Evolutionary conservation across 2,797 vertebrate species (phyloP).

Genomic region (Pangasius djambal): DNA sequence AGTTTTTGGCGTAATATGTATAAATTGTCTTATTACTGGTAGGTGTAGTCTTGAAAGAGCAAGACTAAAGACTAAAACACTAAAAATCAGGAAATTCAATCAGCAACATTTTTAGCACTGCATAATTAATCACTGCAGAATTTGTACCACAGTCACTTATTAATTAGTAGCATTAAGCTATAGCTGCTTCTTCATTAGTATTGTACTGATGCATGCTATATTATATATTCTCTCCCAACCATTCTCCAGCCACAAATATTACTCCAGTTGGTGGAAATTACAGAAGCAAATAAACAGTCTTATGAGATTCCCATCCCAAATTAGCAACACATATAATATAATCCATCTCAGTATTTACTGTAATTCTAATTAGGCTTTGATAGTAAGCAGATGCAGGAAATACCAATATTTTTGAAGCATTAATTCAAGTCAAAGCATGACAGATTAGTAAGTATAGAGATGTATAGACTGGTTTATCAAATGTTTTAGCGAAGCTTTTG

Average conservation of each 20-base stretch:
- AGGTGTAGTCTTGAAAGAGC: not conserved
- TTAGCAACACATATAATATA: slow-evolving; percentile 67
- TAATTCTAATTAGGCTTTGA: slow-evolving; percentile 67
- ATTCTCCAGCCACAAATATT: slow-evolving; percentile 67
- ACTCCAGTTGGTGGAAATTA: slow-evolving; percentile 74
- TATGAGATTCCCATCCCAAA: slow-evolving; percentile 68
- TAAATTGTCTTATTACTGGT: not conserved
- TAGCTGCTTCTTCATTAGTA: not conserved
- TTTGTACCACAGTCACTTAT: too few relatives aligned
- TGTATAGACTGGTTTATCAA: not conserved
- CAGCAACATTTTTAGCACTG: not conserved
- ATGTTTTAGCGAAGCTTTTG: not conserved
- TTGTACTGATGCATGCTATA: slow-evolving; percentile 41
- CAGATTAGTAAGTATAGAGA: not conserved
- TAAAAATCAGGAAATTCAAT: not conserved
- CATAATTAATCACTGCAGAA: not conserved
- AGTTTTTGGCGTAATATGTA: not conserved
- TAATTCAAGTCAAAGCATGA: slow-evolving; percentile 31
- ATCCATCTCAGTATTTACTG: slow-evolving; percentile 66
- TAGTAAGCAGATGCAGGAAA: slow-evolving; percentile 72
- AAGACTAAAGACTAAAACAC: not conserved
- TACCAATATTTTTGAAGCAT: slow-evolving; percentile 62
- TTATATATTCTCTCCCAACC: not conserved
- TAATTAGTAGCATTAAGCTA: not conserved
- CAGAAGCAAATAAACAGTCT: slow-evolving; percentile 74